A percentile compares a stretch with the other conserved stretches of the same genome.
phyloP scores from a whole-genome alignment of 2,888 invertebrate genomes.

The Panzeria rudis region DNA sequence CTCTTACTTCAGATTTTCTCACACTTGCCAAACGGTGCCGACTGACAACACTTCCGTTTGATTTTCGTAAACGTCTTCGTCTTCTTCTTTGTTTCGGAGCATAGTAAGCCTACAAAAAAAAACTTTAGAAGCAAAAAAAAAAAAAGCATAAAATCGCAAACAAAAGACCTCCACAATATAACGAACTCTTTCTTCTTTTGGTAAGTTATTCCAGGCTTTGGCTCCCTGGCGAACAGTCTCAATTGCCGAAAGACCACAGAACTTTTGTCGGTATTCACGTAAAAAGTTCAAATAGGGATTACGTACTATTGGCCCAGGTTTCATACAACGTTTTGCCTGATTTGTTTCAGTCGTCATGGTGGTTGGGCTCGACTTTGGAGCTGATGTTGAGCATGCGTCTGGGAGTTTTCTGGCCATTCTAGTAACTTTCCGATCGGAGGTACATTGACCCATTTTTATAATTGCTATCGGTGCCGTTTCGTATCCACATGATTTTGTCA shows the following conservation, averaged over 20 bases:
- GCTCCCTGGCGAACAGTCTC: conserved; percentile 67
- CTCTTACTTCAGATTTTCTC: background rate
- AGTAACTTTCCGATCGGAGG: background rate
- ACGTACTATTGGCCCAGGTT: conserved; percentile 53
- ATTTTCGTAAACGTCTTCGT: background rate
- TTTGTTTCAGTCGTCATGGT: background rate
- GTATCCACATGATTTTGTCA: no score
- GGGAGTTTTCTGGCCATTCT: conserved; percentile 20
- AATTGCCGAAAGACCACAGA: conserved; percentile 53
- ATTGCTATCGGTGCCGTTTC: background rate
- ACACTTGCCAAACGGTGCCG: no score
- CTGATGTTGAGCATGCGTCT: background rate
- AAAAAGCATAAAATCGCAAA: background rate
- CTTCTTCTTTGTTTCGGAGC: conserved; percentile 51
- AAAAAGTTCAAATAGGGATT: conserved; percentile 73
- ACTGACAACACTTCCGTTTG: background rate
- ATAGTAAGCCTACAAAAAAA: conserved; percentile 67
- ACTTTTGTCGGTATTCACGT: conserved; percentile 62
- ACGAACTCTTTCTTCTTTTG: conserved; percentile 57
- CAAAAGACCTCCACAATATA: conserved; percentile 66
- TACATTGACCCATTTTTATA: background rate
- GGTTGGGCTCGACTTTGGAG: background rate
- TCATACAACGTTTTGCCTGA: conserved; percentile 35
- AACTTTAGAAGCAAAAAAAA: background rate
- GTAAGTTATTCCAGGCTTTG: conserved; percentile 68